Evolutionary conservation across 2,113 vertebrate species (phyloP), one percentile per base, ranked within the genome.

Genomic region (Taurulus bubalis): DNA sequence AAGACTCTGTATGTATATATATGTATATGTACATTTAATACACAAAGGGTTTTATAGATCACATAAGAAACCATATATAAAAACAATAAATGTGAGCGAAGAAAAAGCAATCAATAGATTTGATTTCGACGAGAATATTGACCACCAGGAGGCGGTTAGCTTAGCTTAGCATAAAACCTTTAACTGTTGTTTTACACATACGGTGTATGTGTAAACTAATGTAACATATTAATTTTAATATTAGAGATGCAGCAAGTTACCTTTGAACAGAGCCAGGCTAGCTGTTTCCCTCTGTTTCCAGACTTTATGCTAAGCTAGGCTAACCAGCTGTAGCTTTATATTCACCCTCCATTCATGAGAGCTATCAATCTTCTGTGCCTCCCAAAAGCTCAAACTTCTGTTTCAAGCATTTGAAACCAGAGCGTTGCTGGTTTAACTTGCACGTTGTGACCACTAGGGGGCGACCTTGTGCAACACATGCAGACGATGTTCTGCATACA

Each of bases 391-490:
- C 8, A 53, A n/a, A n/a, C 51, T 51, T 51, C 18, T 22, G 18
- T 51, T 51, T 53, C 22, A 10, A n/a, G 2, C 20, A 2, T n/a
- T 53, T 53, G 20, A 51, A 51, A 51, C 15, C 18, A 8, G 49
- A 20, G 6, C 42, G 15, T 14, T 5, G 12, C 40, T 40, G 14
- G 15, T 45, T 45, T 45, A 20, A 8, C 53, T 0, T 36, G 63
- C 53, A 64, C 58, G 9, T 42, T 1, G 0, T 53, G 16, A 30
- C 79, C 90, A 79, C 47, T 22, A 87, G 90, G 34, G 78, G 86
- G 75, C 0, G 45, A 20, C 55, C 1, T 53, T 51, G 55, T 58
- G 60, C 45, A 62, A 18, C 15, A 53, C 11, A 58, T 22, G 30
- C 11, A 0, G 20, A 34, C 3, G 24, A 47, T n/a, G 3, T 8